Evolutionary conservation across 2,888 invertebrate species (phyloP), one percentile per base, ranked within the genome.

Genomic region (Sarcophaga rosellei): DNA sequence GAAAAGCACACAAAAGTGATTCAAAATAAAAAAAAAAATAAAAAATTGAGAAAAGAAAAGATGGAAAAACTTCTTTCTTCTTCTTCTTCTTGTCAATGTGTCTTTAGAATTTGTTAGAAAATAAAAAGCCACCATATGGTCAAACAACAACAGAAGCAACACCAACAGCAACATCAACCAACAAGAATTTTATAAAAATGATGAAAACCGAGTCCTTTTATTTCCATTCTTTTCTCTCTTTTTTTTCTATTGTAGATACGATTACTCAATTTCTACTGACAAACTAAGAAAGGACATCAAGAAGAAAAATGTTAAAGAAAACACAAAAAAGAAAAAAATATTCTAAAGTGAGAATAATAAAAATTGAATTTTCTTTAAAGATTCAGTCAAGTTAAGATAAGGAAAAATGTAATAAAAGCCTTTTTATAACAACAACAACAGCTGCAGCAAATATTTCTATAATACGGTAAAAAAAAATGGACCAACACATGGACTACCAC

Each of bases 51-150:
- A 15, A 68, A 44, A 35, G n/a, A 10, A 15, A 21, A 65, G 17
- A 81, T 21, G 44, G 20, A 21, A 62, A 68, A 69, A 63, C 53
- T 53, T 53, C 35, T 35, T 35, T 35, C 35, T 35, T 25, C 25
- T 25, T 25, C 6, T 35, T 72, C 63, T 72, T 78, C n/a, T 47
- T 77, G 73, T 73, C 85, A 80, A 80, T 76, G 76, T 79, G 68
- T 79, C 79, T 76, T 75, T 66, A 61, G 82, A 81, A 85, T 78
- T 70, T 81, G 53, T 74, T 59, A 75, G 65, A 47, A 65, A 81
- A 81, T 78, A 53, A 35, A 74, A 75, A 82, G 68, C 75, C 82
- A 80, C 79, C 85, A 86, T 82, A 82, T 86, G 85, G 85, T 80
- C 82, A 80, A 61, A 70, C 76, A 66, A 68, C 77, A 53, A 69